A percentile compares a stretch with the other conserved stretches of the same genome.
Conservation (phyloP, 2,888 invertebrate species). For the Dicycla oo region DNA sequence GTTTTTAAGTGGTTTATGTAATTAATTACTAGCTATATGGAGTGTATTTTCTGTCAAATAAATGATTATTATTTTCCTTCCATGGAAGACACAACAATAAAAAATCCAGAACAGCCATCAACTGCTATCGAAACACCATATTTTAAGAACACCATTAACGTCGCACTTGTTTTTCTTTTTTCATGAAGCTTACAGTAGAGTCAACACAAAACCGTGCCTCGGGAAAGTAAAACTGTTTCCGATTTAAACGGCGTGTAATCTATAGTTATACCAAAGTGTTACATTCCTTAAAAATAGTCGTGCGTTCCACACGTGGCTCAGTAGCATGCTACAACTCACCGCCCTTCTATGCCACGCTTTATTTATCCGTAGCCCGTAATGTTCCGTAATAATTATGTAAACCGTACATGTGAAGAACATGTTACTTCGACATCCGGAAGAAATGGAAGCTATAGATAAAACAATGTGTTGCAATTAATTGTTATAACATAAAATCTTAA, state of each 20-base stretch:
- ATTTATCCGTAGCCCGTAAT: constrained; percentile 62
- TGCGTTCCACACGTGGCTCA: constrained; percentile 73
- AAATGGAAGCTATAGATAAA: constrained; percentile 33
- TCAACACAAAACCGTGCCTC: constrained; percentile 50
- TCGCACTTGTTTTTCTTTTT: constrained; percentile 49
- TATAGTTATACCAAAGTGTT: constrained; percentile 55
- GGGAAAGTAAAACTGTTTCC: constrained; percentile 52
- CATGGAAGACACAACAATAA: constrained; percentile 38
- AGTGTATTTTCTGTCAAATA: too few species aligned
- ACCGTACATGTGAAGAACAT: constrained; percentile 46
- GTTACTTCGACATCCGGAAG: constrained; percentile 49
- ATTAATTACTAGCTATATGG: too few species aligned
- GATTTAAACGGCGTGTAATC: constrained; percentile 47
- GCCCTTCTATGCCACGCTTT: constrained; percentile 69
- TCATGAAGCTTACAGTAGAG: constrained; percentile 31
- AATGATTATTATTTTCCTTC: too few species aligned
- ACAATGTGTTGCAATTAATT: constrained; percentile 26
- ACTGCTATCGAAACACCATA: constrained; percentile 59
- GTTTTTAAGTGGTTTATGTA: too few species aligned
- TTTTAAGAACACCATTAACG: constrained; percentile 61
- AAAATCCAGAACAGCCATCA: constrained; percentile 42
- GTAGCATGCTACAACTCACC: constrained; percentile 68
- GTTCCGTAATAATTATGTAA: constrained; percentile 60
- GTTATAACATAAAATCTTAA: constrained; percentile 38
- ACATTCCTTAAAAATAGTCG: constrained; percentile 78